These are phyloP conservation scores for Lepidotrigona ventralis DNA, from an alignment of 1,140 invertebrate species.

Conservation along the genomic window DNA sequence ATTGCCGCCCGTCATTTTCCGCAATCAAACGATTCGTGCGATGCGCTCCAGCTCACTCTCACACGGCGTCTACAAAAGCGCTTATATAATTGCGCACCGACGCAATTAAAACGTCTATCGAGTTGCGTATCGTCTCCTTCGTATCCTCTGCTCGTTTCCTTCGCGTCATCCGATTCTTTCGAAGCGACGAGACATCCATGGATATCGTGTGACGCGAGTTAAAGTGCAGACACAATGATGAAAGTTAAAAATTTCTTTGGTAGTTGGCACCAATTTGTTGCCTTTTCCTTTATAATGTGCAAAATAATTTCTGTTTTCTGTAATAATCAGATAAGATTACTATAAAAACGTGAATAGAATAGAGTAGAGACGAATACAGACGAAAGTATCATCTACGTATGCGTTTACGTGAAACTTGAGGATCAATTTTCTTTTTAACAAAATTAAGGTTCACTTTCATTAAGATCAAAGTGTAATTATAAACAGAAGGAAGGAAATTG, in stretches of 20 bases:
- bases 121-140: neutral
- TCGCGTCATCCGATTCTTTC: neutral
- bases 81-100: constrained; percentile 36
- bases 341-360: too few species aligned
- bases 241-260: neutral
- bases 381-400: too few species aligned
- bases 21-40: constrained; percentile 69
- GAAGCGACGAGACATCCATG: neutral
- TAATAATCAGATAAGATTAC: too few species aligned
- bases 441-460: neutral
- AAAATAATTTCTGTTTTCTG: too few species aligned
- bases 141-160: constrained; percentile 7
- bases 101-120: constrained; percentile 57
- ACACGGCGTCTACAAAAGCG: constrained; percentile 20
- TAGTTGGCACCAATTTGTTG: too few species aligned
- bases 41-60: constrained; percentile 30
- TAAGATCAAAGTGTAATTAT: neutral
- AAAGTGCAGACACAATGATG: neutral
- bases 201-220: too few species aligned
- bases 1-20: constrained; percentile 67
- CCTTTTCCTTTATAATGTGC: too few species aligned
- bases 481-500: neutral
- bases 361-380: too few species aligned
- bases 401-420: neutral
- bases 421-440: neutral